A percentile compares a stretch with the other conserved stretches of the same genome.
phyloP scores from a whole-genome alignment of 2,888 invertebrate genomes.

The Phaedon cochleariae region DNA sequence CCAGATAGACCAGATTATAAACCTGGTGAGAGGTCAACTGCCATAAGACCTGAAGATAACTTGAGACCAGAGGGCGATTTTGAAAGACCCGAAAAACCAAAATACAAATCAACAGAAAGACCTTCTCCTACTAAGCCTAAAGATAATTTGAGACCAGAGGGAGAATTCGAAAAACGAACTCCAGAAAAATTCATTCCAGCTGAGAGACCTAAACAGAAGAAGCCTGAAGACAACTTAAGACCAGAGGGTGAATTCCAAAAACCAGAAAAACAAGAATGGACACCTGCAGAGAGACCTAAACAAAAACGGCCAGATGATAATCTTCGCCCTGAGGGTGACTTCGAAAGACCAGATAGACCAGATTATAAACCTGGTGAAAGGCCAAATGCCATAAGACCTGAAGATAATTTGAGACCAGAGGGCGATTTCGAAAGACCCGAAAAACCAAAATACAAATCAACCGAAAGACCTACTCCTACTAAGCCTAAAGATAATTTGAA shows the following conservation, averaged over 20 bases:
- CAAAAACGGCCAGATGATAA: slow-evolving; percentile 70
- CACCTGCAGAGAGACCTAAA: slow-evolving; percentile 62
- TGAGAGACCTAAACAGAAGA: slow-evolving; percentile 65
- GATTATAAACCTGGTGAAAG: slow-evolving; percentile 61
- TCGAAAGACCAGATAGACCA: too few relatives aligned
- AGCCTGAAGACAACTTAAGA: slow-evolving; percentile 67
- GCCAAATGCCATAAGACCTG: slow-evolving; percentile 65
- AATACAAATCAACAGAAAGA: slow-evolving; percentile 60
- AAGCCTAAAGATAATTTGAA: slow-evolving; percentile 70
- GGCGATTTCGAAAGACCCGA: slow-evolving; percentile 68
- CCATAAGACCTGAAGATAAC: slow-evolving; percentile 67
- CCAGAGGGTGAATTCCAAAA: slow-evolving; percentile 64
- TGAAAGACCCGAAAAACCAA: slow-evolving; percentile 56
- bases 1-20: slow-evolving; percentile 60
- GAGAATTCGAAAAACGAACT: slow-evolving; percentile 66
- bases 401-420: slow-evolving; percentile 70
- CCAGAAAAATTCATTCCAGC: slow-evolving; percentile 61
- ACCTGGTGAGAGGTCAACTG: slow-evolving; percentile 64
- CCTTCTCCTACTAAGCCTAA: slow-evolving; percentile 63
- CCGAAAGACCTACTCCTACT: slow-evolving; percentile 62
- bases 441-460: slow-evolving; percentile 59
- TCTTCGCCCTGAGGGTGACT: too few relatives aligned
- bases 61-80: slow-evolving; percentile 65
- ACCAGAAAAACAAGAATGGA: slow-evolving; percentile 57
- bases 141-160: slow-evolving; percentile 72